Evolutionary conservation across 2,888 invertebrate species (phyloP).

Genomic region (Tipula helvola): DNA sequence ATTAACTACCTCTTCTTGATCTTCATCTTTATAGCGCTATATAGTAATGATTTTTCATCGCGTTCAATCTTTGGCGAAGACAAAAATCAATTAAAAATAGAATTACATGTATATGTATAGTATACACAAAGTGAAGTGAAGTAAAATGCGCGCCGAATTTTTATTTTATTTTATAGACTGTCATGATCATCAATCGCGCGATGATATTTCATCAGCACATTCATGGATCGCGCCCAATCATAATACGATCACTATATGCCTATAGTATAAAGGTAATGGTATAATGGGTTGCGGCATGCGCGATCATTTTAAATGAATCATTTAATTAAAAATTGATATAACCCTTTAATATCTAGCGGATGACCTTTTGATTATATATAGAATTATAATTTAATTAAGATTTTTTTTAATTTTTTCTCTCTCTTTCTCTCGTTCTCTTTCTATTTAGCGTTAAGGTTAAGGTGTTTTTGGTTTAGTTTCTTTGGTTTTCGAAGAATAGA

Average conservation of each 20-base stretch:
- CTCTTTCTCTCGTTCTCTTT: not conserved
- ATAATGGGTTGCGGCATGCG: not conserved
- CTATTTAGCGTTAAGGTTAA: not conserved
- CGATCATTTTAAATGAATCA: not conserved
- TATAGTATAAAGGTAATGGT: not conserved
- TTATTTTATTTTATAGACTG: not conserved
- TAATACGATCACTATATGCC: not conserved
- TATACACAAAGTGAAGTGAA: not conserved
- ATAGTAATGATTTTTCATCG: not conserved
- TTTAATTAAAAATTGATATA: not conserved
- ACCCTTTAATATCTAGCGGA: not conserved
- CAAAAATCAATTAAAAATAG: not conserved
- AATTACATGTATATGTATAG: not conserved
- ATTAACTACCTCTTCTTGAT: not conserved
- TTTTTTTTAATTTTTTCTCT: no score
- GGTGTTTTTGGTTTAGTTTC: not conserved
- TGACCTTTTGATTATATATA: not conserved
- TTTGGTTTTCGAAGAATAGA: not conserved
- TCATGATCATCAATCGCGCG: not conserved
- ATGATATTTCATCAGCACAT: not conserved
- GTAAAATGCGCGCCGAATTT: not conserved
- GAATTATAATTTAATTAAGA: not conserved
- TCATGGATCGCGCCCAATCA: not conserved
- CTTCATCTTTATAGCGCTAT: not conserved
- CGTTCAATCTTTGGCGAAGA: constrained; percentile 4